Conservation (phyloP, 2,797 vertebrate species). For the Darevskia mixta region DNA sequence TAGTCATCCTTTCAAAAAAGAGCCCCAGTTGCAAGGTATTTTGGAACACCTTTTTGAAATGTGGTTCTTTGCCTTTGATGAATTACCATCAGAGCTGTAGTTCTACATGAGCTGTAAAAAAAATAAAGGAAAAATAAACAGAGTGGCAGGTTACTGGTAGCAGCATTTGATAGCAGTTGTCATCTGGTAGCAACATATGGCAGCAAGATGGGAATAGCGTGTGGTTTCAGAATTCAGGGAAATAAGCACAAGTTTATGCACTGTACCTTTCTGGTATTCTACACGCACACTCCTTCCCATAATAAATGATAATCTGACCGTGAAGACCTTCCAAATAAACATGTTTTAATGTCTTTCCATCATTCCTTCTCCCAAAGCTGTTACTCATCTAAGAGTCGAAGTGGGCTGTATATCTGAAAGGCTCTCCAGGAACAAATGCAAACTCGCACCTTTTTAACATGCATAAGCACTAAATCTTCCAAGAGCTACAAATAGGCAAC, state of each 20-base stretch:
- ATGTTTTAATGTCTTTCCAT: conserved; percentile 56
- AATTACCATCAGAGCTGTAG: conserved; percentile 50
- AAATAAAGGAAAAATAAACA: conserved; percentile 71
- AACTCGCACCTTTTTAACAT: neutral
- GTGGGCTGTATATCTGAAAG: conserved; percentile 40
- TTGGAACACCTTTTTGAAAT: conserved; percentile 8
- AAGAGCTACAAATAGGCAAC: conserved; percentile 60
- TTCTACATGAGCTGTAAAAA: conserved; percentile 33
- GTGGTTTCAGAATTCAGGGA: conserved; percentile 39
- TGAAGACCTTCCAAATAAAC: conserved; percentile 62
- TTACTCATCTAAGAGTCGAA: conserved; percentile 64
- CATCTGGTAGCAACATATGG: conserved; percentile 70
- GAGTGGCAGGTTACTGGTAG: conserved; percentile 62
- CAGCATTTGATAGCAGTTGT: conserved; percentile 67
- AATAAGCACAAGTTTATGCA: conserved; percentile 53
- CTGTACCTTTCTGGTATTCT: conserved; percentile 33
- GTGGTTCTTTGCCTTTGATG: conserved; percentile 60
- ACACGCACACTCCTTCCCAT: conserved; percentile 12
- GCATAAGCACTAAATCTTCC: conserved; percentile 29
- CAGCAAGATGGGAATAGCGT: conserved; percentile 59
- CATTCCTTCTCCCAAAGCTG: conserved; percentile 50
- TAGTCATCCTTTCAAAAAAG: conserved; percentile 41
- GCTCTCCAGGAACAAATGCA: conserved; percentile 31
- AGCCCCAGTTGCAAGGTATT: conserved; percentile 17
- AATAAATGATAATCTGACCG: conserved; percentile 56